phyloP scores from a whole-genome alignment of 2,113 vertebrate species.

The Todiramphus saurophagus region DNA sequence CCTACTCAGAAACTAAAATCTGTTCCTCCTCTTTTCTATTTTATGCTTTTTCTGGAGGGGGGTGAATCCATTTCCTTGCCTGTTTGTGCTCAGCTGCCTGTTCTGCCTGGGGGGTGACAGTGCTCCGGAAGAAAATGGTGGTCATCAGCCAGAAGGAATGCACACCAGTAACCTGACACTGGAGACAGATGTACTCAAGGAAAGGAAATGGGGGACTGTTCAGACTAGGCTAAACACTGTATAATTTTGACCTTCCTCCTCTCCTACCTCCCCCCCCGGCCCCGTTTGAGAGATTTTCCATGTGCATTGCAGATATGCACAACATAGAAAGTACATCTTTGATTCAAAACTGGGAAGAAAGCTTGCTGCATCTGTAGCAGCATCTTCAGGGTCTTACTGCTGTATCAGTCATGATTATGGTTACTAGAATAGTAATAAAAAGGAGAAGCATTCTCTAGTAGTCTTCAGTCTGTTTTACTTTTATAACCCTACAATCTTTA shows the following conservation, averaged over 20 bases:
- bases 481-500: not conserved
- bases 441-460: not conserved
- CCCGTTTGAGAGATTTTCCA: not conserved
- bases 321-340: not conserved
- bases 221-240: not conserved
- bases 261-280: too few relatives aligned
- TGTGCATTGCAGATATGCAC: not conserved
- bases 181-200: constrained; percentile 6
- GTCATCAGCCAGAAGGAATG: constrained; percentile 3
- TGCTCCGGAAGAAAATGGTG: constrained; percentile 2
- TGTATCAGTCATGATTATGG: not conserved
- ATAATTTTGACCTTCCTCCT: not conserved
- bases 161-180: constrained; percentile 20
- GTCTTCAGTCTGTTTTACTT: not conserved
- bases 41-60: not conserved
- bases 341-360: not conserved
- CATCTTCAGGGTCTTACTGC: not conserved
- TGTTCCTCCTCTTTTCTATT: not conserved
- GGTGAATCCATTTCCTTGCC: not conserved
- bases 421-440: not conserved
- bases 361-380: not conserved
- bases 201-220: not conserved
- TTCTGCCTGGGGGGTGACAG: not conserved
- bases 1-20: not conserved
- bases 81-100: not conserved